Evolutionary conservation across 2,888 invertebrate genomes (phyloP), one percentile per base, ranked within the genome.

Genomic region (Trichogramma evanescens): DNA sequence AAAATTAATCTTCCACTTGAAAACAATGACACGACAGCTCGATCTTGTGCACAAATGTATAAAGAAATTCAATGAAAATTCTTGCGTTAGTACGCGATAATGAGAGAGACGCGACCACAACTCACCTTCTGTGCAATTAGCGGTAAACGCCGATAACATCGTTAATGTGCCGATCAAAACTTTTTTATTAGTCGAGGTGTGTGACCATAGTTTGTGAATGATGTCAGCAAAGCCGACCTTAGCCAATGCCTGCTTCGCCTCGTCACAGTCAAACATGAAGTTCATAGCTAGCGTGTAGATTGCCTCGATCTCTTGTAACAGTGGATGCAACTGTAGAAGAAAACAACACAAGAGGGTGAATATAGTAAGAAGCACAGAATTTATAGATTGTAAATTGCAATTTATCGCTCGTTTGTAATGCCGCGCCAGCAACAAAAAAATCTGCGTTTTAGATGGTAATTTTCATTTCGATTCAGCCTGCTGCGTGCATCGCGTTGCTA

Each of bases 151-250:
- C 58, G 83, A 81, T 49, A 89, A 69, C 66, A 88, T 76, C 68
- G 83, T 82, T 57, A 87, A 75, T 10, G 82, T 80, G 13, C 83
- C 81, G 2, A 79, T 76, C 4, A 85, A 70, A 48, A 84, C 74
- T 53, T 74, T 76, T 54, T 83, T 83, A 39, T 83, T 83, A 68
- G 84, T 79, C 71, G 82, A 82, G 68, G 84, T 83, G 87, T 88
- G 88, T 3, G 82, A 79, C 88, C 88, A 88, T 67, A 88, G 76
- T 66, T 86, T 84, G 69, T 84, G 84, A 8, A 87, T 71, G 0
- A 84, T 80, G 63, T 84, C 81, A 0, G 85, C 81, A 41, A 87
- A 71, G 56, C 83, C 83, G 46, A 81, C 77, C 39, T 81, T 79
- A 0, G 83, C 82, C 41, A 84, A 81, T 43, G 77, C 75, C 26